Conservation (phyloP, 2,888 invertebrate species). For the Nemapogon koenigi region DNA sequence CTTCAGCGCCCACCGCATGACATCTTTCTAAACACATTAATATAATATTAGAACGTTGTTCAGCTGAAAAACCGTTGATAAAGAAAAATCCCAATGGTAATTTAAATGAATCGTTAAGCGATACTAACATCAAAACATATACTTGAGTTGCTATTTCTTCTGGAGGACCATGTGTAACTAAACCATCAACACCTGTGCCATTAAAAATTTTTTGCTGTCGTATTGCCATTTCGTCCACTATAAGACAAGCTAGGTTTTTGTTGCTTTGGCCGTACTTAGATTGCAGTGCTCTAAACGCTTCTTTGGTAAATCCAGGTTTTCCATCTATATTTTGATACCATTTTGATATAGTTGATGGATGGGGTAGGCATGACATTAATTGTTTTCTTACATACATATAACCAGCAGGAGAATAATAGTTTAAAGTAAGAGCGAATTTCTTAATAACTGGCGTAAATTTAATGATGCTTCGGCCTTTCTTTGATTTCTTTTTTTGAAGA, state of each 20-base stretch:
- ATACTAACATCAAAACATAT: conserved; percentile 20
- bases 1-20: conserved; percentile 17
- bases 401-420: conserved; percentile 21
- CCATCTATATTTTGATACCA: conserved; percentile 26
- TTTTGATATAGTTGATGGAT: conserved; percentile 22
- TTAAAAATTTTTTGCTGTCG: conserved; percentile 4
- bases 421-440: conserved; percentile 17
- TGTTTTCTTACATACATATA: conserved; percentile 26
- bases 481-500: conserved; percentile 6
- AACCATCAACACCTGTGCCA: conserved; percentile 23
- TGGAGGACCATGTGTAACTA: conserved; percentile 19
- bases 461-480: neutral
- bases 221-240: conserved; percentile 24
- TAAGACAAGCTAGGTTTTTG: conserved; percentile 15
- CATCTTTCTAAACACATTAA: conserved; percentile 17
- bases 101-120: conserved; percentile 21
- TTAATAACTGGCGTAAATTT: conserved; percentile 14
- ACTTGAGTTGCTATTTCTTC: conserved; percentile 15
- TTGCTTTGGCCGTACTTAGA: conserved; percentile 14
- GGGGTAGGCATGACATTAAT: conserved; percentile 24
- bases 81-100: conserved; percentile 24
- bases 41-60: conserved; percentile 19
- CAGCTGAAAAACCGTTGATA: conserved; percentile 19
- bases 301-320: conserved; percentile 24
- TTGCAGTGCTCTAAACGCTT: conserved; percentile 19